A percentile compares a stretch with the other conserved stretches of the same genome.
Conservation (phyloP, 1,140 invertebrate species). For the Eupristina koningsbergeri region DNA sequence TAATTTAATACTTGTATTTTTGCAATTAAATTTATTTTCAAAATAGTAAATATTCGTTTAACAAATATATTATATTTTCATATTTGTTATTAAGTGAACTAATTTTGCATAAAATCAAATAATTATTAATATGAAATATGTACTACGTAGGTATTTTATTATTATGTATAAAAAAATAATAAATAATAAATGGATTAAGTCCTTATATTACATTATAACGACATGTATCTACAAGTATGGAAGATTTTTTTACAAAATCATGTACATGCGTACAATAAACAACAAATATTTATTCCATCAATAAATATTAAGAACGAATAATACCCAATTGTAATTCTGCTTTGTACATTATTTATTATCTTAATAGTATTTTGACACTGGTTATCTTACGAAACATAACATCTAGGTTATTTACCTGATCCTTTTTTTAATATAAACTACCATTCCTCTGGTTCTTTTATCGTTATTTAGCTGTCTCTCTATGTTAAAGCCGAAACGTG, state of each 20-base stretch:
- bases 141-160: slow-evolving; percentile 19
- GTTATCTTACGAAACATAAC: slow-evolving; percentile 73
- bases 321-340: slow-evolving; percentile 52
- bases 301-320: slow-evolving; percentile 39
- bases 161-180: slow-evolving; percentile 48
- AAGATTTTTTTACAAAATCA: slow-evolving; percentile 51
- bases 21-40: slow-evolving; percentile 52
- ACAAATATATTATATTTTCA: slow-evolving; percentile 53
- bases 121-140: slow-evolving; percentile 25
- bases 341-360: slow-evolving; percentile 73
- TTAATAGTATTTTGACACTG: slow-evolving; percentile 71
- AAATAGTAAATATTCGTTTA: slow-evolving; percentile 53
- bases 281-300: slow-evolving; percentile 50
- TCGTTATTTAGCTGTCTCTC: slow-evolving; percentile 54
- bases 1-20: slow-evolving; percentile 21
- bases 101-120: slow-evolving; percentile 30
- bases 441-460: slow-evolving; percentile 50
- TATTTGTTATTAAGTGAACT: slow-evolving; percentile 38
- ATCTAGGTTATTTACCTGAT: slow-evolving; percentile 58
- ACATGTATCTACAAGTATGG: slow-evolving; percentile 50
- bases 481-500: slow-evolving; percentile 56
- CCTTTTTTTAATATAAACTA: slow-evolving; percentile 27
- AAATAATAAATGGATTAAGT: slow-evolving; percentile 30
- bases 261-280: slow-evolving; percentile 41
- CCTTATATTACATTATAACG: slow-evolving; percentile 47